phyloP scores from a whole-genome alignment of 2,113 vertebrate species.

The Grammomys dolichurus region DNA sequence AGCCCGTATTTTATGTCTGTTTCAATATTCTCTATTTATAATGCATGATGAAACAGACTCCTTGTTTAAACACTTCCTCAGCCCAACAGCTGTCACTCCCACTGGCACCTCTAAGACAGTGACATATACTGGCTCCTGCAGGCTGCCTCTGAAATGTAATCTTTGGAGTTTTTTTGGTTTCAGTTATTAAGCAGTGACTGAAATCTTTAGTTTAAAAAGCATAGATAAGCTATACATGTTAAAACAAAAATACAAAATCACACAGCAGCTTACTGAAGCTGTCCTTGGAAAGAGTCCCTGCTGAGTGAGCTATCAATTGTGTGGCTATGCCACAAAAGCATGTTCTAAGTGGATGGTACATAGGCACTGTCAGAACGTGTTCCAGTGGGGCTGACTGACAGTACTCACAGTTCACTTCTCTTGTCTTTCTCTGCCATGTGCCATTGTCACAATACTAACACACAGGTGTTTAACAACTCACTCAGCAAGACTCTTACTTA shows the following conservation, averaged over 20 bases:
- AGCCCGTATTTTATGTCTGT: slow-evolving; percentile 40
- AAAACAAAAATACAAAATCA: slow-evolving; percentile 70
- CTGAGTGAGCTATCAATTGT: slow-evolving; percentile 34
- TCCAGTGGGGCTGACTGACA: not conserved
- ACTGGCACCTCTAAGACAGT: not conserved
- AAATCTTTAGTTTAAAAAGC: slow-evolving; percentile 73
- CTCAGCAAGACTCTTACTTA: not conserved
- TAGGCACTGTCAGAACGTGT: not conserved
- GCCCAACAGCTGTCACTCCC: not conserved
- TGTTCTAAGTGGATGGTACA: not conserved
- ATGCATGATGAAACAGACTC: not conserved
- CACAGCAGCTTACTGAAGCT: slow-evolving; percentile 42
- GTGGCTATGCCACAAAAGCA: slow-evolving; percentile 39
- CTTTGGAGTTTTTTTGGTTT: slow-evolving; percentile 83
- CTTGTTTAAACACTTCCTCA: not conserved
- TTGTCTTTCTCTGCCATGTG: not conserved
- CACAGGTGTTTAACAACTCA: not conserved
- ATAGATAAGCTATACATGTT: slow-evolving; percentile 66
- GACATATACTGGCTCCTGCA: slow-evolving; percentile 19
- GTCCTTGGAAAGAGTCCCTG: slow-evolving; percentile 51
- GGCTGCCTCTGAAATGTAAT: slow-evolving; percentile 66
- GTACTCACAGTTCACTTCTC: not conserved
- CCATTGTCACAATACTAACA: not conserved
- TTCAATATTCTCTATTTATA: not conserved
- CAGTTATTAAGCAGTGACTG: slow-evolving; percentile 72